A percentile compares a stretch with the other conserved stretches of the same genome.
These are phyloP conservation scores for Cossypha polioptera DNA, from an alignment of 2,797 vertebrate genomes.

Conservation along the genomic window DNA sequence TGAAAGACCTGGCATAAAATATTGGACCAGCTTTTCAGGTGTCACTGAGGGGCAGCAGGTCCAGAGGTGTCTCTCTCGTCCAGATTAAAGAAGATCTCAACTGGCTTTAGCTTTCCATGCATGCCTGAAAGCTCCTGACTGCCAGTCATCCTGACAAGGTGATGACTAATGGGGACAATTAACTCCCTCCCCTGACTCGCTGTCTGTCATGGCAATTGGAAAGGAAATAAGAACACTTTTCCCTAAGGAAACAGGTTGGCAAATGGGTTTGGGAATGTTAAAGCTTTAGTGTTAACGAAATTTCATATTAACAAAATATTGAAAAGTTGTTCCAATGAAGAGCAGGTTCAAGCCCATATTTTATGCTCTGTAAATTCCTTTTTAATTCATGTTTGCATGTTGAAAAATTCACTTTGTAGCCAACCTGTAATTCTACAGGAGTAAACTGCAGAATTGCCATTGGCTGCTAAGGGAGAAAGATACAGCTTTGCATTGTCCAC, in stretches of 20 bases:
- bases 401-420: not conserved
- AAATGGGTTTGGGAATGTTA: constrained; percentile 28
- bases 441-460: not conserved
- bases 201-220: constrained; percentile 47
- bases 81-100: constrained; percentile 24
- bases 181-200: constrained; percentile 24
- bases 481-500: not conserved
- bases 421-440: not conserved
- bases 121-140: constrained; percentile 28
- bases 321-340: not conserved
- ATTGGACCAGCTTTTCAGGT: constrained; percentile 47
- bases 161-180: constrained; percentile 59
- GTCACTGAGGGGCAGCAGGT: not conserved
- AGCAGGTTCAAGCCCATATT: not conserved
- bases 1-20: constrained; percentile 47
- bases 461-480: not conserved
- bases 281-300: not conserved
- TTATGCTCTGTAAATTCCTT: not conserved
- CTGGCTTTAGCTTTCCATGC: not conserved
- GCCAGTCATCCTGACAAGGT: constrained; percentile 65
- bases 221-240: constrained; percentile 29
- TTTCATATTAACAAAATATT: constrained; percentile 13
- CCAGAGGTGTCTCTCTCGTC: constrained; percentile 19
- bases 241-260: constrained; percentile 44
- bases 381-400: not conserved